phyloP scores from a whole-genome alignment of 2,888 invertebrate genomes.

The Platycheirus albimanus region DNA sequence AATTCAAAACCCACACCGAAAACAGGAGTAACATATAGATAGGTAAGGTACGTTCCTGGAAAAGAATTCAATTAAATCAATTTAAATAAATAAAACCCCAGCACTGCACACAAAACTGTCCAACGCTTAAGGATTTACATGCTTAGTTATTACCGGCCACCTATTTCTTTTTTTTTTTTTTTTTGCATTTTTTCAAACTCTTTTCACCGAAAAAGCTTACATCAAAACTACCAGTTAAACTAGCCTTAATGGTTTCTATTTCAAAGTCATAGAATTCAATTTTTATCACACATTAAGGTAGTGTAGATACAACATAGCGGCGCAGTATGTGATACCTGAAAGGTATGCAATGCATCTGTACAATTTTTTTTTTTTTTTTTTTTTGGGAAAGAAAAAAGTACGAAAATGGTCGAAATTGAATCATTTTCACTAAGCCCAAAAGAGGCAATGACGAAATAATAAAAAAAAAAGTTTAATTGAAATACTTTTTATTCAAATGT shows the following conservation, averaged over 20 bases:
- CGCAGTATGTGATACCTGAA: background rate
- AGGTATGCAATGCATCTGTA: too few species aligned
- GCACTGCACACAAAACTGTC: background rate
- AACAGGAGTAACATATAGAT: background rate
- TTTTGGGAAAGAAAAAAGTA: background rate
- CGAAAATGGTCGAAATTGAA: slow-evolving; percentile 31
- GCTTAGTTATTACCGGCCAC: slow-evolving; percentile 20
- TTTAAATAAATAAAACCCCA: slow-evolving; percentile 47
- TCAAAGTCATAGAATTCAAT: slow-evolving; percentile 34
- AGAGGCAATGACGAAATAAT: background rate
- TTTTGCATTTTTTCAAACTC: too few species aligned
- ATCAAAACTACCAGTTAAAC: slow-evolving; percentile 13
- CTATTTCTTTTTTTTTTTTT: too few species aligned
- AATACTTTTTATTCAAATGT: slow-evolving; percentile 23
- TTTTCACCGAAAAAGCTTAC: slow-evolving; percentile 17
- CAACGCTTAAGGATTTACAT: slow-evolving; percentile 18
- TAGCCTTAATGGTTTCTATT: slow-evolving; percentile 42
- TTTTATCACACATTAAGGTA: background rate
- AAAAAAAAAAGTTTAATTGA: slow-evolving; percentile 33
- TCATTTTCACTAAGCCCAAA: slow-evolving; percentile 56
- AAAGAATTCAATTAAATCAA: slow-evolving; percentile 40
- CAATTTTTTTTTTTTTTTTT: too few species aligned
- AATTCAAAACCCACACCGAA: background rate
- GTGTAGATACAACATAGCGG: background rate
- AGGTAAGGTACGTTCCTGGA: background rate